Conservation (phyloP, 2,113 vertebrate species). For the Xiphias gladius region DNA sequence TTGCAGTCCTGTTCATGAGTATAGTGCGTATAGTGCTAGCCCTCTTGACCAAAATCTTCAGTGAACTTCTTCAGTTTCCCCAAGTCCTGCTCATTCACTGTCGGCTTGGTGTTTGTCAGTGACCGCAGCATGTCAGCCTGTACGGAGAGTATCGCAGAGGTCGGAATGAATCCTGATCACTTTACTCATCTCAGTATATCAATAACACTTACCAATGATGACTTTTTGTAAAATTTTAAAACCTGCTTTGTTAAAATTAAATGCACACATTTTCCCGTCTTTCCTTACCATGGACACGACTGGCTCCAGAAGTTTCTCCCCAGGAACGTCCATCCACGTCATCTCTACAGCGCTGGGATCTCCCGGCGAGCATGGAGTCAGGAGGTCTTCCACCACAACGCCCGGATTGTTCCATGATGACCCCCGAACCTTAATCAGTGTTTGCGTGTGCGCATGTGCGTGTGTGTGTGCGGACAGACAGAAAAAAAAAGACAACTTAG, state of each 20-base stretch:
- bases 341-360: constrained; percentile 89
- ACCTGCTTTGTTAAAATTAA: not conserved
- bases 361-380: constrained; percentile 92
- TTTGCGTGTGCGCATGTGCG: not conserved
- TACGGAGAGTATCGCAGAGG: not conserved
- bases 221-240: not conserved
- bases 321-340: constrained; percentile 93
- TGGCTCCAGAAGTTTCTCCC: constrained; percentile 93
- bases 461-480: constrained; percentile 5
- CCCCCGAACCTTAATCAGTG: constrained; percentile 83
- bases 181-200: not conserved
- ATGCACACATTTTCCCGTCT: not conserved
- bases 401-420: constrained; percentile 84
- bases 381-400: constrained; percentile 85
- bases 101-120: constrained; percentile 88
- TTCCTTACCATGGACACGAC: constrained; percentile 90
- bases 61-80: constrained; percentile 94
- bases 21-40: constrained; percentile 79
- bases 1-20: not conserved
- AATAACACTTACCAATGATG: too few species aligned
- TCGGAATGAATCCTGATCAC: not conserved
- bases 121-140: constrained; percentile 93
- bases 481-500: not conserved
- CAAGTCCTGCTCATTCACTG: constrained; percentile 94
- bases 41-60: constrained; percentile 96